A percentile compares a stretch with the other conserved stretches of the same genome.
Conservation (phyloP, 1,140 invertebrate genomes). For the Zaprionus davidi region DNA sequence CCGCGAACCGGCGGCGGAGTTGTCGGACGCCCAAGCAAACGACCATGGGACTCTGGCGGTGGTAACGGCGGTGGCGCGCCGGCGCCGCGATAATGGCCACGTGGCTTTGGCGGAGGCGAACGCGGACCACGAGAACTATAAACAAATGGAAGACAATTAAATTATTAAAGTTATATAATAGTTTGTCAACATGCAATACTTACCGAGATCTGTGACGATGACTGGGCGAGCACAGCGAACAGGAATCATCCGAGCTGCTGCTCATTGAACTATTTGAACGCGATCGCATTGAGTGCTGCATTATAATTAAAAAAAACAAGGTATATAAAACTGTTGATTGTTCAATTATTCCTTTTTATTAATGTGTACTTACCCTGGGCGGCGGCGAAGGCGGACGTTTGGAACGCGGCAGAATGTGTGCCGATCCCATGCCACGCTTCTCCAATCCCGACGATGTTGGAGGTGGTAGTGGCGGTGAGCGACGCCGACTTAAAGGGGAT, state of each 20-base stretch:
- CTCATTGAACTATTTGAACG: conserved; percentile 89
- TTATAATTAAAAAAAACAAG: background rate
- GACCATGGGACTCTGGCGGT: conserved; percentile 72
- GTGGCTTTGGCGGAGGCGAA: conserved; percentile 77
- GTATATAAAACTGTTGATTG: background rate
- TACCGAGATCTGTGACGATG: conserved; percentile 83
- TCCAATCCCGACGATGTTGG: conserved; percentile 58
- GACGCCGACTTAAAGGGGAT: conserved; percentile 72
- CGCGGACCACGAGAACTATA: conserved; percentile 74
- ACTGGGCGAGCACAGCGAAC: conserved; percentile 88
- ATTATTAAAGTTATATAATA: background rate
- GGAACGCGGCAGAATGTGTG: conserved; percentile 79
- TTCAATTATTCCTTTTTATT: background rate
- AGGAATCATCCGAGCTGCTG: conserved; percentile 92
- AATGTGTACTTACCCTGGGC: conserved; percentile 67
- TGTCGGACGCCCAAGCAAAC: conserved; percentile 69
- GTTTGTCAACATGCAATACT: background rate
- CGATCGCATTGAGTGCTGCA: conserved; percentile 84
- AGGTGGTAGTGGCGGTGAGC: conserved; percentile 66
- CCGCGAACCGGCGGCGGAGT: conserved; percentile 72
- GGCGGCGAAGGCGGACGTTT: conserved; percentile 84
- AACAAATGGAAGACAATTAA: background rate
- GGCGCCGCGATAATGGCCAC: conserved; percentile 73
- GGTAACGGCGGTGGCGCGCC: conserved; percentile 60
- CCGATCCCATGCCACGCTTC: conserved; percentile 50